Percentiles rank a stretch among this genome's conserved stretches.
These are phyloP conservation scores for Taeniopygia guttata DNA, from an alignment of 2,797 vertebrate genomes.

Conservation along the genomic window DNA sequence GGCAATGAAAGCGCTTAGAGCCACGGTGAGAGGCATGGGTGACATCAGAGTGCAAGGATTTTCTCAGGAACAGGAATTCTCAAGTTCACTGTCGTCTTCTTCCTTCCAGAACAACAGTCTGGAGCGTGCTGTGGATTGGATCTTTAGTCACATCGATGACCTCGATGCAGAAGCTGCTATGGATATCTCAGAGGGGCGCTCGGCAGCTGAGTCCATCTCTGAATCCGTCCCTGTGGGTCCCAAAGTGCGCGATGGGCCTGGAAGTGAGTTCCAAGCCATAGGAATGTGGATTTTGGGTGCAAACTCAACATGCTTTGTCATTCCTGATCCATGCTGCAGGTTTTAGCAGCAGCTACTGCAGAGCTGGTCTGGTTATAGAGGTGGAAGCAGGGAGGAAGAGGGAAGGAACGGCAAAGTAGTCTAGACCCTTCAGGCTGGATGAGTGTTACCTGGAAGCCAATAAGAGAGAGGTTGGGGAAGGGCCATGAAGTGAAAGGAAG, in stretches of 20 bases:
- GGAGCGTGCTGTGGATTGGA: constrained; percentile 97
- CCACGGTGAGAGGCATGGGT: constrained; percentile 81
- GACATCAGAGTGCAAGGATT: not conserved
- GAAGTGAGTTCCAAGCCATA: constrained; percentile 83
- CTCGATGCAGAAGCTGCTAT: constrained; percentile 91
- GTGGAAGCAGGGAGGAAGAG: not conserved
- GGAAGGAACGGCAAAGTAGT: not conserved
- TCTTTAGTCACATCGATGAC: constrained; percentile 97
- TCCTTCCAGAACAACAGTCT: constrained; percentile 87
- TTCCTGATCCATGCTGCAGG: not conserved
- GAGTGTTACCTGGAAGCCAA: not conserved
- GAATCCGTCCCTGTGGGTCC: constrained; percentile 88
- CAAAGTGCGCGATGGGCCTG: constrained; percentile 90
- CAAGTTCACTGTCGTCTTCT: not conserved
- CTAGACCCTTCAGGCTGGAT: not conserved
- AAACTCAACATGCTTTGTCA: not conserved
- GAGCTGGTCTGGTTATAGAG: not conserved
- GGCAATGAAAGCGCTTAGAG: constrained; percentile 92
- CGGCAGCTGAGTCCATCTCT: constrained; percentile 90
- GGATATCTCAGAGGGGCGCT: constrained; percentile 97
- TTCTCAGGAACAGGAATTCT: not conserved
- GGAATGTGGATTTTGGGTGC: not conserved
- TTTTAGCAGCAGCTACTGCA: not conserved
- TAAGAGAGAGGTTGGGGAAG: not conserved
- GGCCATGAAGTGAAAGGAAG: not conserved